Percentiles rank a stretch among this genome's conserved stretches.
phyloP scores from a whole-genome alignment of 1,140 invertebrate species.

The Zaprionus ghesquierei region DNA sequence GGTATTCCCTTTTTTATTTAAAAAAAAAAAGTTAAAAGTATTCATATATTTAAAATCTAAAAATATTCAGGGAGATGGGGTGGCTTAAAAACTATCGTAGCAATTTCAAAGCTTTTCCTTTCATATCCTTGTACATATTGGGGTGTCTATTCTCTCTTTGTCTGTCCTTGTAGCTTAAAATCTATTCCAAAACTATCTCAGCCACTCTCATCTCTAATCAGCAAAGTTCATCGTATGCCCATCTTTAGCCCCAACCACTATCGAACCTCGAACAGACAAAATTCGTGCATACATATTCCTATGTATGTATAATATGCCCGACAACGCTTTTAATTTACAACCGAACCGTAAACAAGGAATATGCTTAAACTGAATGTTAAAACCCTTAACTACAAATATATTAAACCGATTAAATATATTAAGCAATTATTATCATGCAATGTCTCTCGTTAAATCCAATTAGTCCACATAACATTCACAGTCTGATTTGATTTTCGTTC shows the following conservation, averaged over 20 bases:
- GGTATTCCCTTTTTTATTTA: neutral
- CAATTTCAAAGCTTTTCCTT: neutral
- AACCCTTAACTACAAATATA: slow-evolving; percentile 6
- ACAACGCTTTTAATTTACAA: neutral
- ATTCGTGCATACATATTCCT: no score
- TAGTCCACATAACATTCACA: neutral
- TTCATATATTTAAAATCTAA: no score
- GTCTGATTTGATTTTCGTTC: neutral
- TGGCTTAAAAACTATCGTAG: neutral
- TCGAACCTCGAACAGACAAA: no score
- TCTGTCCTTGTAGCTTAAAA: neutral
- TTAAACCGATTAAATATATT: neutral
- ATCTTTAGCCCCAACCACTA: no score
- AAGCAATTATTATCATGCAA: slow-evolving; percentile 6
- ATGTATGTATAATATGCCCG: neutral
- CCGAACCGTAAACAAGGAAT: neutral
- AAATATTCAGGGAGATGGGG: neutral
- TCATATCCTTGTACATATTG: neutral
- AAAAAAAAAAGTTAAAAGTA: no score
- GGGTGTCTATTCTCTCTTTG: neutral
- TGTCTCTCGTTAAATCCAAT: neutral
- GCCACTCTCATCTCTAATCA: neutral
- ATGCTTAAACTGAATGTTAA: slow-evolving; percentile 22
- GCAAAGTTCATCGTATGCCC: neutral
- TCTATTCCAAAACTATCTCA: neutral